Percentiles rank a stretch among this genome's conserved stretches.
Evolutionary conservation across 2,113 vertebrate genomes (phyloP).

Genomic region (Podarcis muralis): DNA sequence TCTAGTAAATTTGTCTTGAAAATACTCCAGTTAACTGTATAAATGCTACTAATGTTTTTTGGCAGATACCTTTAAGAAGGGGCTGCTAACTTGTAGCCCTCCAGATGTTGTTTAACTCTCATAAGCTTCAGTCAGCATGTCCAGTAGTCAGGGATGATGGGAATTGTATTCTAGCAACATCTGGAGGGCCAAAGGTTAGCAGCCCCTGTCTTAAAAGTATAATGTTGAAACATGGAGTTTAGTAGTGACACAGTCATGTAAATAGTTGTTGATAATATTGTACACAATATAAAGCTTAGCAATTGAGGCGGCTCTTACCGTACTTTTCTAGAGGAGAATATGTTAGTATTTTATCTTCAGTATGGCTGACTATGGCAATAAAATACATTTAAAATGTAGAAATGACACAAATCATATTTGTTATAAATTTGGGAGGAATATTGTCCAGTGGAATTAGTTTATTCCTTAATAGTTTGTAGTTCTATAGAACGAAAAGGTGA

Average conservation of each 20-base stretch:
- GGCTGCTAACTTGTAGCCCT: no score
- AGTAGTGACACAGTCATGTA: not conserved
- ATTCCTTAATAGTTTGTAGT: not conserved
- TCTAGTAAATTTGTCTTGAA: not conserved
- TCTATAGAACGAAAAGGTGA: not conserved
- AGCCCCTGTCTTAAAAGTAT: constrained; percentile 18
- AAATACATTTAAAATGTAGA: not conserved
- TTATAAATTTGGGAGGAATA: not conserved
- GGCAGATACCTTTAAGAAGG: constrained; percentile 14
- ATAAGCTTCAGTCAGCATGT: not conserved
- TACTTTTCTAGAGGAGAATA: not conserved
- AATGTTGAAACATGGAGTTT: not conserved
- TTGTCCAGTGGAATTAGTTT: not conserved
- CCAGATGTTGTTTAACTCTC: no score
- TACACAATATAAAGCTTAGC: not conserved
- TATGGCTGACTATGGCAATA: not conserved
- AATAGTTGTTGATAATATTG: not conserved
- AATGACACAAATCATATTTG: not conserved
- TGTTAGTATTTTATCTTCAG: not conserved
- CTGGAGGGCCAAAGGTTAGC: no score
- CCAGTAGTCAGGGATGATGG: not conserved
- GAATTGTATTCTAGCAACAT: not conserved
- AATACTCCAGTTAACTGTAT: not conserved
- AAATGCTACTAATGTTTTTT: constrained; percentile 33
- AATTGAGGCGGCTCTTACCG: not conserved